Evolutionary conservation across 92 coral and sea anemone species (phyloP), one percentile per base, ranked within the genome.

Genomic region (Desmophyllum pertusum): DNA sequence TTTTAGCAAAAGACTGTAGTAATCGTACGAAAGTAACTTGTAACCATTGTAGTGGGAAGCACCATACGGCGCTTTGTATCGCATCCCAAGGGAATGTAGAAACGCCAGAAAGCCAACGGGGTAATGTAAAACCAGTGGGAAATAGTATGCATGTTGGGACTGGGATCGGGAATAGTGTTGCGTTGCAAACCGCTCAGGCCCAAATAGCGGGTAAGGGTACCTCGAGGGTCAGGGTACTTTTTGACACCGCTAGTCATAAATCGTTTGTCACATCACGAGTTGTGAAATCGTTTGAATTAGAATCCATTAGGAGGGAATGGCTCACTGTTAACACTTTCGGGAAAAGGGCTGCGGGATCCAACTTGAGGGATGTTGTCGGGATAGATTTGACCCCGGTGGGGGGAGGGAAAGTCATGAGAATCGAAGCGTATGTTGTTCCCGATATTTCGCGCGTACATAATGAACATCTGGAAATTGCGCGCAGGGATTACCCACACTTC

Each of bases 381-480:
- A 40, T 88, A 8, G 46, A 39, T 33, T 42, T 88, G 17, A 83
- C 41, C 79, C 82, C 88, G 3, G 67, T 83, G 42, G 59, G 73
- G 48, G 84, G 91, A 36, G 77, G 77, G 10, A 46, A 53, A 25
- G 79, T 70, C 0, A 27, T 68, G 30, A 5, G 1, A 4, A 70
- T 88, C 29, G 84, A 83, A 43, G 91, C 88, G 21, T 88, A 52
- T 83, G 91, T 83, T 45, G 88, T 83, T 68, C 91, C 88, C 18
- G 91, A 88, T 23, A 83, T 88, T 19, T 88, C 77, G 53, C 41
- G 38, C 0, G 84, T 88, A 5, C 76, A 53, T 27, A 88, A 83
- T 41, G 73, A 88, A 13, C 80, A 38, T 15, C 67, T 83, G 37
- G 81, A 50, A 7, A 39, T 39, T 0, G 87, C 37, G 52, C 46